Evolutionary conservation across 2,113 vertebrate species (phyloP), one percentile per base, ranked within the genome.

Genomic region (Steatornis caripensis): DNA sequence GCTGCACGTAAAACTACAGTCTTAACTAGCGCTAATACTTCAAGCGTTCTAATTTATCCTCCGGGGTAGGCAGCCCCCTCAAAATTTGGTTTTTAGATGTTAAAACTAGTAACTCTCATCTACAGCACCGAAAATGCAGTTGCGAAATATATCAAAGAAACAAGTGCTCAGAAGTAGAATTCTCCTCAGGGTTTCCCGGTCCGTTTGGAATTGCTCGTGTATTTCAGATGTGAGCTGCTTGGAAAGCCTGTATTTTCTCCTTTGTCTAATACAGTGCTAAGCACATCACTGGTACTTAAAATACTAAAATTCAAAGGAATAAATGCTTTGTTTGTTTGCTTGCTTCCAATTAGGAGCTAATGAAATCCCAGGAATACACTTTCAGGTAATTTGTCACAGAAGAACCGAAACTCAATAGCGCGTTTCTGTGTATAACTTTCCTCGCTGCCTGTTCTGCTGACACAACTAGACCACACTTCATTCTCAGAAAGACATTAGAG

Each of bases 301-400:
- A 93, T 34, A 57, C 41, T 22, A 26, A 87, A 76, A 95, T 79
- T 61, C 86, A 87, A 79, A 95, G 61, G 74, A 89, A 79, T 62
- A 87, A 80, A 79, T 62, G 75, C 61, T 96, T 82, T 84, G 61
- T 92, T 94, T 92, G 90, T 79, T 95, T 94, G 87, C 84, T 95
- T 94, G 87, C 84, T 77, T 71, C 78, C 94, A 93, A 69, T 93
- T 87, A 97, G 77, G 66, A 84, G 66, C 92, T 95, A 57, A 95
- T 93, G 94, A 95, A 96, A 95, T 57, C 90, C 90, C 80, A 15
- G 89, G 77, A 93, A 95, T 12, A 10, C 24, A 7, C 69, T 95
- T 93, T 2, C 53, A 87, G 77, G 69, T 86, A 72, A 79, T 92
- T 92, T 92, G 89, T 96, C 94, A 90, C 61, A 45, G 80, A 61